Base-by-base conservation (phyloP, 2,113 vertebrate species). In the Alosa alosa region DNA sequence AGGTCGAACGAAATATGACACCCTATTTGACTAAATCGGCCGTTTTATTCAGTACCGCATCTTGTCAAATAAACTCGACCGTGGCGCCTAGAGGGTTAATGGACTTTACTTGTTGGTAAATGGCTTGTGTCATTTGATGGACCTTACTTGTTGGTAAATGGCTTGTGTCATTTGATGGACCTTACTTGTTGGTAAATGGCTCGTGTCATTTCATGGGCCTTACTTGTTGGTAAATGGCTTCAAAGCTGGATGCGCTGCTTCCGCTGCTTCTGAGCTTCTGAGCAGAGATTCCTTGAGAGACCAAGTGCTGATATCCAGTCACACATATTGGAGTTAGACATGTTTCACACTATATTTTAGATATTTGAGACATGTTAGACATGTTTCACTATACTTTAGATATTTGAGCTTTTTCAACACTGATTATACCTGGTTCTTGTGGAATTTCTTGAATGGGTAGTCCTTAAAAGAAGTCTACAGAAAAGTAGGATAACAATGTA, bases 161-260 rank as follows among this genome's bases (percentile, higher is more conserved):
- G 31, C 31, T 31, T 31, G 31, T 31, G 31, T 31, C 31, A 49
- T 47, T 11, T 25, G 36, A 36, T 44, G 84, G 78, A 44, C 41
- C 41, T 44, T 44, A 44, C 41, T 44, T 44, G 41, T 44, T 44
- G 41, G 41, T 44, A 44, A 4, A 44, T 44, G 41, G 41, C 2
- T 44, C 31, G 31, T 20, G 22, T 25, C 10, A 49, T 47, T 6
- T 25, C 36, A 36, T 44, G 83, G 81, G 6, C 0, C 8, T 81
- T 82, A 92, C 91, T 88, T 89, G 18, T 81, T 44, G 83, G 36
- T 85, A 44, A 39, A 89, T 81, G 2, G 36, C 31, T 78, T 91
- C 90, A 87, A 91, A 88, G 81, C 91, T 92, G 22, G 72, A 31
- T 78, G 31, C 36, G 15, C 36, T 36, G 72, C 72, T 78, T 78